phyloP scores from a whole-genome alignment of 2,888 invertebrate genomes.

The Ametastegia equiseti region DNA sequence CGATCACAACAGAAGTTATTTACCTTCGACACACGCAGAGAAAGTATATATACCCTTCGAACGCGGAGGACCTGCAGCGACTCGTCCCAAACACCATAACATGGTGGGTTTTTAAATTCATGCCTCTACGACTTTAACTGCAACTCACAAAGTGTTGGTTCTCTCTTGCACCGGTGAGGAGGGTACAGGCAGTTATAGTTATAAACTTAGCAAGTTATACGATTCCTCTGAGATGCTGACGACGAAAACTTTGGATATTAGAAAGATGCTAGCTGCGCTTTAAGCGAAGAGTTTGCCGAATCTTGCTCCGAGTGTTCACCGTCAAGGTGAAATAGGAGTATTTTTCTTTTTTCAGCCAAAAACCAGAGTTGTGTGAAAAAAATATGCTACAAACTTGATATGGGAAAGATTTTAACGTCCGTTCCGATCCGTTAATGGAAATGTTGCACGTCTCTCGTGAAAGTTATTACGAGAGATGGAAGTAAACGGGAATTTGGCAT shows the following conservation, averaged over 20 bases:
- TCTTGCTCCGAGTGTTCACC: background rate
- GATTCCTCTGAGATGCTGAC: conserved; percentile 71
- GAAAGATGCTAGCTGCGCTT: background rate
- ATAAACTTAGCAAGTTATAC: conserved; percentile 76
- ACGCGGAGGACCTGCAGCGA: background rate
- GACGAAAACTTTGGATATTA: background rate
- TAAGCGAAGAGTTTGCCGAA: background rate
- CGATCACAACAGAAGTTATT: background rate
- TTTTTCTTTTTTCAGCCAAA: background rate
- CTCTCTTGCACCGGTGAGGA: background rate
- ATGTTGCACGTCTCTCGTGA: conserved; percentile 27
- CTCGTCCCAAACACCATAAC: background rate
- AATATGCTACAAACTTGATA: conserved; percentile 3
- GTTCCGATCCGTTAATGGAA: conserved; percentile 3
- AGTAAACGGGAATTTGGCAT: conserved; percentile 39
- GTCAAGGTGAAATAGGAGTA: background rate
- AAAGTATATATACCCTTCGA: background rate
- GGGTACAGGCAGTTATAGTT: conserved; percentile 57
- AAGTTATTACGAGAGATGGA: conserved; percentile 37
- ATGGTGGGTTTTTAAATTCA: background rate
- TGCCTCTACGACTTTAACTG: conserved; percentile 27
- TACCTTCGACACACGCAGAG: background rate
- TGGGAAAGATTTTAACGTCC: background rate
- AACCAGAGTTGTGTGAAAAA: background rate
- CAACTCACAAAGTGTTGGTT: background rate